phyloP scores from a whole-genome alignment of 2,888 invertebrate species.

The Stenodera caucasica region DNA sequence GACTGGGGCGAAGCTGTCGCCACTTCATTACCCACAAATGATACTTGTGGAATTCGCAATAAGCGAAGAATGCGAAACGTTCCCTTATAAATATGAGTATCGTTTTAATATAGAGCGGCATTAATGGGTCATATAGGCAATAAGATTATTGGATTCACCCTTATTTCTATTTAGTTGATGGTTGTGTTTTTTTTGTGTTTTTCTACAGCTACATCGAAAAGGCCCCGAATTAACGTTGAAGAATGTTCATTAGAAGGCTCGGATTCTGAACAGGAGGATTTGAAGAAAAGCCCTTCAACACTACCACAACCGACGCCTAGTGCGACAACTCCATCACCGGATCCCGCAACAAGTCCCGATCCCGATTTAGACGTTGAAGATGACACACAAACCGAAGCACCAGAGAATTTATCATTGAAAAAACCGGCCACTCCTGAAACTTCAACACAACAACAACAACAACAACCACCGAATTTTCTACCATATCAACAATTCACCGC shows the following conservation, averaged over 20 bases:
- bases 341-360: constrained; percentile 50
- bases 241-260: constrained; percentile 56
- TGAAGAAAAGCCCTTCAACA: constrained; percentile 48
- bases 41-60: constrained; percentile 58
- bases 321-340: constrained; percentile 53
- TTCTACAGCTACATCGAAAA: constrained; percentile 53
- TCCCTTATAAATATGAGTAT: constrained; percentile 55
- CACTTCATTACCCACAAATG: constrained; percentile 53
- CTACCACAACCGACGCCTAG: constrained; percentile 45
- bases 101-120: constrained; percentile 51
- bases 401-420: constrained; percentile 81
- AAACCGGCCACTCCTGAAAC: constrained; percentile 61
- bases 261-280: constrained; percentile 55
- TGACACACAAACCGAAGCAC: constrained; percentile 61
- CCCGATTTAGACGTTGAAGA: constrained; percentile 59
- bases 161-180: not conserved
- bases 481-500: constrained; percentile 58
- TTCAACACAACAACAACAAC: constrained; percentile 34
- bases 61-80: constrained; percentile 54
- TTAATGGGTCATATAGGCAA: constrained; percentile 41
- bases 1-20: constrained; percentile 35
- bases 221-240: constrained; percentile 56
- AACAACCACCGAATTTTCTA: constrained; percentile 51
- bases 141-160: constrained; percentile 34
- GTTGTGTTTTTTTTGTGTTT: not conserved